Percentiles rank a stretch among this genome's conserved stretches.
Evolutionary conservation across 1,140 invertebrate species (phyloP).

Genomic region (Cotesia chilonis): DNA sequence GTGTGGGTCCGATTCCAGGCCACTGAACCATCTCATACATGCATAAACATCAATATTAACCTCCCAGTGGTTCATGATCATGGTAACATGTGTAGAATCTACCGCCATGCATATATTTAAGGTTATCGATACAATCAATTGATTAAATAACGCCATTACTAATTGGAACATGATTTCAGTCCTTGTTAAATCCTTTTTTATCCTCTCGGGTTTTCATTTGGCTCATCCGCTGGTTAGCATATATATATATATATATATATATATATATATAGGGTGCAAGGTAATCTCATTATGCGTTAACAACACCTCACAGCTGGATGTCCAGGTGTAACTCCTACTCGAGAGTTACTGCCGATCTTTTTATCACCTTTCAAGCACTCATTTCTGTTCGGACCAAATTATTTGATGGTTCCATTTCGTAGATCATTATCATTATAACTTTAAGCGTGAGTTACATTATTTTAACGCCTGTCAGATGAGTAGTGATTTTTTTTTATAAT

Average conservation of each 20-base stretch:
- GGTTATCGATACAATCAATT: neutral
- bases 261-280: neutral
- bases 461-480: too few relatives aligned
- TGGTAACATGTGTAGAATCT: neutral
- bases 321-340: conserved; percentile 9
- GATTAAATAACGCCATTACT: conserved; percentile 20
- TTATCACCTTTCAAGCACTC: neutral
- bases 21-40: too few relatives aligned
- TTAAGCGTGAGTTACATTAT: too few relatives aligned
- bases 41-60: too few relatives aligned
- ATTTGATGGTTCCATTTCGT: too few relatives aligned
- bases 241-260: neutral
- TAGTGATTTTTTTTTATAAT: too few relatives aligned
- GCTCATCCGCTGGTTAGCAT: conserved; percentile 36
- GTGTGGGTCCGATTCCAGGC: neutral
- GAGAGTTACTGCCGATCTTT: neutral
- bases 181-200: conserved; percentile 32
- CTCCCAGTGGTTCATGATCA: too few relatives aligned
- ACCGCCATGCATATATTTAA: neutral
- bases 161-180: conserved; percentile 49
- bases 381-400: neutral
- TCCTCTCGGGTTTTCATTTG: conserved; percentile 4
- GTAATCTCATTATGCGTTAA: conserved; percentile 56
- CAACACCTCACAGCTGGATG: conserved; percentile 50
- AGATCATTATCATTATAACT: too few relatives aligned